These are phyloP conservation scores for Polyodon spathula DNA, from an alignment of 2,113 vertebrate species.

Conservation along the genomic window DNA sequence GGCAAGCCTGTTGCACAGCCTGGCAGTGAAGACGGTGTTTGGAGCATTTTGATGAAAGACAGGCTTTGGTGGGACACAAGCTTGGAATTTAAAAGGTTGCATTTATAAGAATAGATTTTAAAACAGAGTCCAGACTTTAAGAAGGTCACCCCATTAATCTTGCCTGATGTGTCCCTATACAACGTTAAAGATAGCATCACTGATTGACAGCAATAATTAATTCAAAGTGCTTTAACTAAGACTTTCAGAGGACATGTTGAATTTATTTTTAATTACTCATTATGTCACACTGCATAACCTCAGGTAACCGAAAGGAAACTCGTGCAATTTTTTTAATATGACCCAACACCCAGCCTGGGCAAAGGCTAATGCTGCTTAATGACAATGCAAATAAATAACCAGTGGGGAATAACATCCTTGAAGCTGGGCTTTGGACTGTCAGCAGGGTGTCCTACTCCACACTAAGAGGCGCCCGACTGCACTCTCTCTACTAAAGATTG, in stretches of 20 bases:
- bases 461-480: too few relatives aligned
- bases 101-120: neutral
- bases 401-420: too few relatives aligned
- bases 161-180: neutral
- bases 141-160: conserved; percentile 1
- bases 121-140: neutral
- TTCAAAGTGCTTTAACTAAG: neutral
- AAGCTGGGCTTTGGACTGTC: too few relatives aligned
- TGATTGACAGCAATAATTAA: neutral
- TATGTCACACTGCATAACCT: neutral
- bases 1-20: too few relatives aligned
- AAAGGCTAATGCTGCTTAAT: too few relatives aligned
- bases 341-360: too few relatives aligned
- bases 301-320: neutral
- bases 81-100: neutral
- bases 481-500: too few relatives aligned
- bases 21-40: too few relatives aligned
- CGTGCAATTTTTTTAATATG: neutral
- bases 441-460: too few relatives aligned
- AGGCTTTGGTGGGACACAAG: neutral
- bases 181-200: neutral
- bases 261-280: conserved; percentile 3
- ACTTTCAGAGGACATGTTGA: neutral
- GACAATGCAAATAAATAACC: too few relatives aligned
- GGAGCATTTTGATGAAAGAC: neutral